Base-by-base conservation (phyloP, 2,888 invertebrate species). In the Cremastinae sp. region DNA sequence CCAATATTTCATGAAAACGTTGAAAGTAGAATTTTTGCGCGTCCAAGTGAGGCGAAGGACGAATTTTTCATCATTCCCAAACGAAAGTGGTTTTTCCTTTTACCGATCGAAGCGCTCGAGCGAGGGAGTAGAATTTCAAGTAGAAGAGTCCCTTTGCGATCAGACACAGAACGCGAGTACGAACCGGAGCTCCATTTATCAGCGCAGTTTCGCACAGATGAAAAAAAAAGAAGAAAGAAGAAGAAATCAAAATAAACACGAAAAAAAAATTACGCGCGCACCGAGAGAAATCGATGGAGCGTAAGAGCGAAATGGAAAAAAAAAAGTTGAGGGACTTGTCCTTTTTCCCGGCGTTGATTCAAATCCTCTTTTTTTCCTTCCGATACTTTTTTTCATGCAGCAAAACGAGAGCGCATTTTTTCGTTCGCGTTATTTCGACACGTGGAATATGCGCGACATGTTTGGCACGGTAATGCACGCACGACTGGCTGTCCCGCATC, bases 401-500 rank as follows among this genome's bases (percentile, higher is more conserved):
- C 38, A 18, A 41, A 62, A 36, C 22, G 16, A 8, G 7, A 18
- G 8, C 9, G 0, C 8, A 5, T 43, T 64, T 54, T 28, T 54
- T 54, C 12, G 12, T 22, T 14, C 41, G 18, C 43, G 18, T 54
- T 54, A 34, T 41, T 65, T 43, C 43, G 14, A 54, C 62, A 8
- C 43, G 41, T 70, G 59, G 53, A 53, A 66, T 75, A 69, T 74
- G 75, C 66, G 59, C 79, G 79, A 80, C 78, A 79, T 80, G 80
- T 77, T 78, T 71, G 73, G 68, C 64, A 76, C 79, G 76, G 77
- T 82, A 78, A 80, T 79, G 73, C 80, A 82, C 80, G 81, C 81
- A 78, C 82, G 79, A 82, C 82, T 82, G 82, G 74, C 79, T 79
- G 65, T 73, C 80, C 80, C 80, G 80, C 82, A 84, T 84, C 79